Evolutionary conservation across 1,140 invertebrate genomes (phyloP).

Genomic region (Melitaea cinxia): DNA sequence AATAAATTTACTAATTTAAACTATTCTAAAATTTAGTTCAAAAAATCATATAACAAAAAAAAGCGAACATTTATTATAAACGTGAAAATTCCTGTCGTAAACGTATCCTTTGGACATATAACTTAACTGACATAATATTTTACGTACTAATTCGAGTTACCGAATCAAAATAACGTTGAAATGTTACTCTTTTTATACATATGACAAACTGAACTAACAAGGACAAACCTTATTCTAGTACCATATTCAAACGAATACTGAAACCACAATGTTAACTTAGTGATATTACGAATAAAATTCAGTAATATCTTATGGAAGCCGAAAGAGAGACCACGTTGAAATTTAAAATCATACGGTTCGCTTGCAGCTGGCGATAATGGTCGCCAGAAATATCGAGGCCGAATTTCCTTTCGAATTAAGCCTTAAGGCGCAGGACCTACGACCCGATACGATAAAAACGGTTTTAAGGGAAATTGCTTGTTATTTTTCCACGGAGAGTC

Average conservation of each 20-base stretch:
- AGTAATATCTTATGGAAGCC: constrained; percentile 15
- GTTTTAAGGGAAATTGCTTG: constrained; percentile 39
- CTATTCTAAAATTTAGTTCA: too few species aligned
- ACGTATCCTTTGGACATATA: too few species aligned
- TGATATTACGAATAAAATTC: constrained; percentile 10
- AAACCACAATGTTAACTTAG: neutral
- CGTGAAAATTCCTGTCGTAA: too few species aligned
- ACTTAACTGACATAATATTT: too few species aligned
- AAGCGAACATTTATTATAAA: too few species aligned
- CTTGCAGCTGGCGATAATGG: constrained; percentile 42
- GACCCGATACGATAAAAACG: constrained; percentile 33
- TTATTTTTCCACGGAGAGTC: constrained; percentile 36
- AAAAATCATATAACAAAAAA: too few species aligned
- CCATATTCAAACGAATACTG: neutral
- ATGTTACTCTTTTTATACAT: too few species aligned
- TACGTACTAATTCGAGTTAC: too few species aligned
- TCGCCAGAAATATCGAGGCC: constrained; percentile 38
- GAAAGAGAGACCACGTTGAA: constrained; percentile 25
- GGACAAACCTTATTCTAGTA: too few species aligned
- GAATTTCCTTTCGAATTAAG: constrained; percentile 37
- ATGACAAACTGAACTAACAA: too few species aligned
- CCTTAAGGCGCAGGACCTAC: constrained; percentile 38
- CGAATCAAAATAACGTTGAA: too few species aligned
- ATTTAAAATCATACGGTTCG: constrained; percentile 42
- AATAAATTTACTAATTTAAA: too few species aligned